These are phyloP conservation scores for Spheniscus humboldti DNA, from an alignment of 2,797 vertebrate genomes.

Conservation along the genomic window DNA sequence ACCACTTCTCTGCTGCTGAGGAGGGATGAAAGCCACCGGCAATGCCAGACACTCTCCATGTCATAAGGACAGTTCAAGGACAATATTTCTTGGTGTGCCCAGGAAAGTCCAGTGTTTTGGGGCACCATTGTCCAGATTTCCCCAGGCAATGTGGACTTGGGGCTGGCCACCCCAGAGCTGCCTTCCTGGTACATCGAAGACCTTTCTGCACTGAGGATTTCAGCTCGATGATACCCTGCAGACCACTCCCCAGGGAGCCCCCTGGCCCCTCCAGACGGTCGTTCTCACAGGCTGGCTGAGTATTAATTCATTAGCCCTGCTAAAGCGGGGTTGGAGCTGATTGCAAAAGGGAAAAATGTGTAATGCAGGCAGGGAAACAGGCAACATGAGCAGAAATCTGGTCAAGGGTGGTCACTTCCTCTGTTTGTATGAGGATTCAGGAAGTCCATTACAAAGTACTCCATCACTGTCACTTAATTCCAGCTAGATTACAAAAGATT, in stretches of 20 bases:
- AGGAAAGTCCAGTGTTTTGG: background rate
- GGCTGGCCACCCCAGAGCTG: background rate
- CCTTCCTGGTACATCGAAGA: background rate
- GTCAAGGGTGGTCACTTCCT: constrained; percentile 63
- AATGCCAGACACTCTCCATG: background rate
- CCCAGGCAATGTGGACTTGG: background rate
- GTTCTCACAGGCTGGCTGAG: background rate
- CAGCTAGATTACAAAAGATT: constrained; percentile 28
- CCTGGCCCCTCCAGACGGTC: fast-evolving
- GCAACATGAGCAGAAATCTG: constrained; percentile 33
- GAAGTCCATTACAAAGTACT: constrained; percentile 47
- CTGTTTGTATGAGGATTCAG: constrained; percentile 26
- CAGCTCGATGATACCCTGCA: background rate
- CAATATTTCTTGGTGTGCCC: background rate
- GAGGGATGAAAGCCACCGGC: background rate
- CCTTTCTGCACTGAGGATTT: background rate
- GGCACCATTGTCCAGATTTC: background rate
- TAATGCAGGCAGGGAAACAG: constrained; percentile 28
- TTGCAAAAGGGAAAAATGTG: constrained; percentile 11
- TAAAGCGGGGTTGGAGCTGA: background rate
- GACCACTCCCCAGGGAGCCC: background rate
- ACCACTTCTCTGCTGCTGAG: background rate
- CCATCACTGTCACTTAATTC: constrained; percentile 55
- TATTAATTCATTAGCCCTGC: background rate
- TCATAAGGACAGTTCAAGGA: background rate